These are phyloP conservation scores for Tenthredo mesomela DNA, from an alignment of 2,888 invertebrate genomes.

Conservation along the genomic window DNA sequence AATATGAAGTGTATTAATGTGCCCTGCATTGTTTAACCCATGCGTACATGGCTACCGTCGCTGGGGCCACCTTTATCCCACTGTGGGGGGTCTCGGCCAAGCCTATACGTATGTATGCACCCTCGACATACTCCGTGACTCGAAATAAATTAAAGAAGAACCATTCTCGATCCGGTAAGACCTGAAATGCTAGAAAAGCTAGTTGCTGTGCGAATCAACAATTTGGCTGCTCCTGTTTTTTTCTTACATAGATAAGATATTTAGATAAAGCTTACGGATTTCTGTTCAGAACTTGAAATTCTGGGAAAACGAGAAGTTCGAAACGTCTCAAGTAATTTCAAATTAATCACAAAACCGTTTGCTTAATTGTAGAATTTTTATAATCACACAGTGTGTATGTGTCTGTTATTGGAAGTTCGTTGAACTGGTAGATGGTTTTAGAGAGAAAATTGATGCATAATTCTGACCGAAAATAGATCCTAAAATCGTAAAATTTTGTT, in stretches of 20 bases:
- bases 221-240: not conserved
- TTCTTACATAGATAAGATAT: not conserved
- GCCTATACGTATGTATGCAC: slow-evolving; percentile 58
- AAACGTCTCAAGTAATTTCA: not conserved
- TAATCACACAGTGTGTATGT: not conserved
- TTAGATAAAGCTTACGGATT: not conserved
- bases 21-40: slow-evolving; percentile 76
- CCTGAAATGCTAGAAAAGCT: not conserved
- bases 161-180: not conserved
- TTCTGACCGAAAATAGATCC: not conserved
- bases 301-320: not conserved
- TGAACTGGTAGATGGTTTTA: not conserved
- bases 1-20: slow-evolving; percentile 79
- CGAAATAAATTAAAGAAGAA: slow-evolving; percentile 62
- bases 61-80: slow-evolving; percentile 73
- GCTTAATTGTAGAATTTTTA: not conserved
- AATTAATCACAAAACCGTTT: not conserved
- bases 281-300: not conserved
- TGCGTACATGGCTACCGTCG: slow-evolving; percentile 77
- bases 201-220: not conserved
- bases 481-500: slow-evolving; percentile 17
- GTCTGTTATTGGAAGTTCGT: not conserved
- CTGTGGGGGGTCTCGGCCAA: slow-evolving; percentile 73
- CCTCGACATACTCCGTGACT: slow-evolving; percentile 70
- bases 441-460: not conserved